A percentile compares a stretch with the other conserved stretches of the same genome.
phyloP scores from a whole-genome alignment of 2,113 vertebrate genomes.

The Chroicocephalus ridibundus region DNA sequence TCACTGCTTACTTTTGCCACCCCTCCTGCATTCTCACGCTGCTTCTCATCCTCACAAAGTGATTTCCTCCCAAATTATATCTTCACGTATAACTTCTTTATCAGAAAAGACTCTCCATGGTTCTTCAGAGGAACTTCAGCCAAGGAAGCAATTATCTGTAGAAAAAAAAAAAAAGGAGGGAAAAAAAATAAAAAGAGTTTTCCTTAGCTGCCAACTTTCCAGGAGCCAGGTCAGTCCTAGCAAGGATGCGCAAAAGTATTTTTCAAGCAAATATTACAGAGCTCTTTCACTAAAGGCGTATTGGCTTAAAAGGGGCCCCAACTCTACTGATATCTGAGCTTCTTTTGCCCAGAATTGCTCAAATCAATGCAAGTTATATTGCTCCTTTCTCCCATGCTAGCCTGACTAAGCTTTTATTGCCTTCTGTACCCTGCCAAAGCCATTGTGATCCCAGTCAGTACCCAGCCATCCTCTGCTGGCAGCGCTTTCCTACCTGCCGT shows the following conservation, averaged over 20 bases:
- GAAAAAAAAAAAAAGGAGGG: too few relatives aligned
- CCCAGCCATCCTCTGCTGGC: background rate
- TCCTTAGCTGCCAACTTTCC: background rate
- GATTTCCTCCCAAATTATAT: background rate
- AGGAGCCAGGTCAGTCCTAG: background rate
- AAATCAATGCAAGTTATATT: conserved; percentile 20
- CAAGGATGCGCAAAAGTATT: background rate
- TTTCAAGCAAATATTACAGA: conserved; percentile 37
- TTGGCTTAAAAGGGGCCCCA: conserved; percentile 30
- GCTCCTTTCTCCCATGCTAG: background rate
- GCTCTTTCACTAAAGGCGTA: background rate
- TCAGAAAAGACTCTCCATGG: background rate
- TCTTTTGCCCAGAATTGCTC: background rate
- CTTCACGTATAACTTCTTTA: background rate
- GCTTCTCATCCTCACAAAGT: background rate
- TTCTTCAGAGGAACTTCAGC: background rate
- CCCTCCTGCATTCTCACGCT: background rate
- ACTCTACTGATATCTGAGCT: background rate
- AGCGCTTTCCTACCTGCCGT: background rate
- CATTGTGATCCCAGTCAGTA: background rate
- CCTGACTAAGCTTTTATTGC: background rate
- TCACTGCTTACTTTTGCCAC: background rate
- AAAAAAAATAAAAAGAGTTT: background rate
- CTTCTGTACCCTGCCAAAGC: background rate
- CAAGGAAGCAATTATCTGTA: background rate